These are phyloP conservation scores for Notiomystis cincta DNA, from an alignment of 2,113 vertebrate species.

Conservation along the genomic window DNA sequence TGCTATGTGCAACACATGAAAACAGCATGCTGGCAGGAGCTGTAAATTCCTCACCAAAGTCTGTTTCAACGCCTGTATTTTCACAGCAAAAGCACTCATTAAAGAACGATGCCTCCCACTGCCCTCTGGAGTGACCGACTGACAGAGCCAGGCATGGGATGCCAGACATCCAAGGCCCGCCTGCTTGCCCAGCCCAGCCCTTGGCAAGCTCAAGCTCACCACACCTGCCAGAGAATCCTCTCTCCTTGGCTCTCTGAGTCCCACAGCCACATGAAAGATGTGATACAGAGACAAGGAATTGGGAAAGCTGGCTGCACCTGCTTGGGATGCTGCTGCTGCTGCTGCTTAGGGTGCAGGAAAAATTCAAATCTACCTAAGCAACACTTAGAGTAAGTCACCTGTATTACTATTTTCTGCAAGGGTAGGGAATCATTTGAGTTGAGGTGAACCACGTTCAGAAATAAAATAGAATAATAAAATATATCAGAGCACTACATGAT, in stretches of 20 bases:
- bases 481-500: background rate
- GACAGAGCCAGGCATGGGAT: background rate
- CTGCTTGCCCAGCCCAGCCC: background rate
- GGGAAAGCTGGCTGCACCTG: background rate
- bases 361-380: background rate
- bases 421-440: background rate
- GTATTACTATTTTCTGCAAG: background rate
- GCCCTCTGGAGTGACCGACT: accelerated
- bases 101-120: background rate
- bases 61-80: background rate
- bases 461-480: conserved; percentile 23
- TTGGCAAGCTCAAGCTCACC: background rate
- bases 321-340: background rate
- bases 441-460: background rate
- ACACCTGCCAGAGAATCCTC: background rate
- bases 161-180: accelerated
- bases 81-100: background rate
- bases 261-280: background rate
- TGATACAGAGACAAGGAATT: background rate
- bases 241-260: background rate
- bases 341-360: background rate
- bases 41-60: background rate
- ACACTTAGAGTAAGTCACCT: background rate
- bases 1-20: accelerated
- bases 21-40: background rate